phyloP scores from a whole-genome alignment of 2,113 vertebrate species.

The Solea senegalensis region DNA sequence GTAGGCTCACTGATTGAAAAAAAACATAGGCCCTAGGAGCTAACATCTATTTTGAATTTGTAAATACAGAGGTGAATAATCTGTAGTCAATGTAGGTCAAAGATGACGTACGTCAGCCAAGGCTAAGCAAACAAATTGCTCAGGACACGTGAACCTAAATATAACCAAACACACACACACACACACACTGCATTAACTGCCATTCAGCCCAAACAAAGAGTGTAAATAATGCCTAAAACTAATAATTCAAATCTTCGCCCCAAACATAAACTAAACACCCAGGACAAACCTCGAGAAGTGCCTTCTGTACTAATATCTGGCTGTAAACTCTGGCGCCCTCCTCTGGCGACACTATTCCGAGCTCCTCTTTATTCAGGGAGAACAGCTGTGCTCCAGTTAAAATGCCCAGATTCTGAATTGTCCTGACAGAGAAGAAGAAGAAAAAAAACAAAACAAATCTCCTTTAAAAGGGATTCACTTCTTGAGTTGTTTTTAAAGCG shows the following conservation, averaged over 20 bases:
- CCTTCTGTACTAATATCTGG: conserved; percentile 85
- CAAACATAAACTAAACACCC: neutral
- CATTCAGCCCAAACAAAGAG: neutral
- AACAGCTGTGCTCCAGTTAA: conserved; percentile 81
- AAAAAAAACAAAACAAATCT: too few relatives aligned
- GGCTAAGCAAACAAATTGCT: conserved; percentile 51
- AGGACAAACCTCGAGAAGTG: conserved; percentile 81
- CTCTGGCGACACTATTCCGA: conserved; percentile 69
- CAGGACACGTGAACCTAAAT: conserved; percentile 8
- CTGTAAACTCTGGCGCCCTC: conserved; percentile 83
- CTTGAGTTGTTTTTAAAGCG: too few relatives aligned
- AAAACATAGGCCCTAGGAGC: too few relatives aligned
- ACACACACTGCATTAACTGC: neutral
- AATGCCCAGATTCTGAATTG: conserved; percentile 71
- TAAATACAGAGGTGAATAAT: conserved; percentile 6
- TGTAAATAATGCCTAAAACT: too few relatives aligned
- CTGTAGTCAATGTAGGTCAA: conserved; percentile 26
- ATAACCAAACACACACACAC: conserved; percentile 5
- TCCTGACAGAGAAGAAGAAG: conserved; percentile 58
- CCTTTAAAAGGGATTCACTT: too few relatives aligned
- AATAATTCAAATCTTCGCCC: too few relatives aligned
- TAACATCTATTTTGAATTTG: neutral
- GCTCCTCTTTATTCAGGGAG: conserved; percentile 78
- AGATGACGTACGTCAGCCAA: conserved; percentile 36
- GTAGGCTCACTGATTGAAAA: neutral